Evolutionary conservation across 2,888 invertebrate genomes (phyloP).

Genomic region (Apomyelois bistriatella): DNA sequence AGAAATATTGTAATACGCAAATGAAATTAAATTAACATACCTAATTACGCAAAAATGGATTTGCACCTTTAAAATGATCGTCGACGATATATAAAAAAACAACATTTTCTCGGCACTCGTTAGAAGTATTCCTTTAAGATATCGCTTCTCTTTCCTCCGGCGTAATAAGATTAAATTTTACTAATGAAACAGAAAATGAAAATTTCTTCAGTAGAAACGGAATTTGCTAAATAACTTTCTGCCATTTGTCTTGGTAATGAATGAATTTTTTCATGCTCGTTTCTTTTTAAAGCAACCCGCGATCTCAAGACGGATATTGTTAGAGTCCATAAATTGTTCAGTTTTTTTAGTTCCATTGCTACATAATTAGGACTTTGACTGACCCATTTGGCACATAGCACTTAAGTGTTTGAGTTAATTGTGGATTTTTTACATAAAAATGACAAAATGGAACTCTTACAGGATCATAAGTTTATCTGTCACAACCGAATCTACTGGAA

Average conservation of each 20-base stretch:
- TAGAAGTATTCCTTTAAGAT: slow-evolving; percentile 54
- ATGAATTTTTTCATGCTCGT: slow-evolving; percentile 37
- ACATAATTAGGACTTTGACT: slow-evolving; percentile 4
- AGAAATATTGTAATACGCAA: too few species aligned
- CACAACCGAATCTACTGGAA: too few species aligned
- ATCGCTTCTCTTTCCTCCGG: slow-evolving; percentile 46
- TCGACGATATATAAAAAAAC: slow-evolving; percentile 32
- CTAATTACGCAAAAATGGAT: too few species aligned
- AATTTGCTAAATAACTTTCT: slow-evolving; percentile 62
- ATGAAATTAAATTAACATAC: too few species aligned
- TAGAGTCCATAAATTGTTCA: slow-evolving; percentile 19
- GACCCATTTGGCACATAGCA: not conserved
- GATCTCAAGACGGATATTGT: slow-evolving; percentile 23
- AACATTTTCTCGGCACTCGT: slow-evolving; percentile 46
- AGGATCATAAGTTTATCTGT: too few species aligned
- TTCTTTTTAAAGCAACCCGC: slow-evolving; percentile 25
- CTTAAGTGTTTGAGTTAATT: not conserved
- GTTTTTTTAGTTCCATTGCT: slow-evolving; percentile 10
- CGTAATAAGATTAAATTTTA: slow-evolving; percentile 71
- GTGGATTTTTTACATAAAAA: not conserved
- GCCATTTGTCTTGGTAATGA: slow-evolving; percentile 59
- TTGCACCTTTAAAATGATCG: not conserved
- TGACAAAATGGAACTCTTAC: not conserved
- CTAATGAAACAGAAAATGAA: slow-evolving; percentile 74
- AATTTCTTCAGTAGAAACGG: slow-evolving; percentile 54